Conservation (phyloP, 2,888 invertebrate genomes). For the Meteorus cinctellus region DNA sequence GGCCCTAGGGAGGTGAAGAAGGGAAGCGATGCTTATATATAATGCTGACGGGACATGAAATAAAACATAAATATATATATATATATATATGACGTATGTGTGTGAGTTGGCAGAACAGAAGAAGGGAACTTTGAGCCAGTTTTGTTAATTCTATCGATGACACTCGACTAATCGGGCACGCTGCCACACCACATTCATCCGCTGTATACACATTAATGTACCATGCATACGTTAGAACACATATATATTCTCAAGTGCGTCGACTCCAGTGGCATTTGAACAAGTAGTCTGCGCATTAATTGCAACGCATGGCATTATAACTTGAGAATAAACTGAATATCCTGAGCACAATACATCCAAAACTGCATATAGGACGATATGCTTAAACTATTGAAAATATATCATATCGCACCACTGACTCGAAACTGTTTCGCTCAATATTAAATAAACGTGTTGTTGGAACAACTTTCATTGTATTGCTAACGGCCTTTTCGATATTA, state of each 20-base stretch:
- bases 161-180: conserved; percentile 38
- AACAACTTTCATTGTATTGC: background rate
- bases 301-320: no score
- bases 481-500: no score
- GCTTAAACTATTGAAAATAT: no score
- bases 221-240: no score
- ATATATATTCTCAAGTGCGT: background rate
- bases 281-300: no score
- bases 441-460: background rate
- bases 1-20: background rate
- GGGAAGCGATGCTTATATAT: background rate
- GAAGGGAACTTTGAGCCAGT: conserved; percentile 19
- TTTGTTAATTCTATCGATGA: conserved; percentile 32
- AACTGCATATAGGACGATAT: no score
- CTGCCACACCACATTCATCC: conserved; percentile 20
- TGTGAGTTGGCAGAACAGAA: background rate
- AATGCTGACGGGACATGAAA: background rate
- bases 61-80: background rate
- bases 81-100: background rate
- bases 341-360: no score
- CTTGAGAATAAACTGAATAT: no score
- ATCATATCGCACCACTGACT: no score
- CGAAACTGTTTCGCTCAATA: no score
- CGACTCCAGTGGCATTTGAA: background rate
- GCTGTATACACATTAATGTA: conserved; percentile 14